Base-by-base conservation (phyloP, 2,888 invertebrate species). In the Anoplius nigerrimus region DNA sequence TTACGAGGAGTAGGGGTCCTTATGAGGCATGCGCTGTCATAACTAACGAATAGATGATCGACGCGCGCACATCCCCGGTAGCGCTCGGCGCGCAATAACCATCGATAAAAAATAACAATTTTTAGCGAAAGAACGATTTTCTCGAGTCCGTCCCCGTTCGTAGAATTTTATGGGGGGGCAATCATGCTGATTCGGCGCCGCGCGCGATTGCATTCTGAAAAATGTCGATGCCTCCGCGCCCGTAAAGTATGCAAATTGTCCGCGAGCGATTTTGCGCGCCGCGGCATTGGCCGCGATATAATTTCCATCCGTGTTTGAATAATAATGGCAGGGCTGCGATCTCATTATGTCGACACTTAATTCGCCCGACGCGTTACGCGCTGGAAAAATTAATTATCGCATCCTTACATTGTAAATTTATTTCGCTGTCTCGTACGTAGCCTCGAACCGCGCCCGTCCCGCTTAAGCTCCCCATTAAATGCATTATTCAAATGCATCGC, bases 401-500 rank as follows among this genome's bases (percentile, higher is more conserved):
- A 48, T n/a, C 18, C 4, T 18, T 4, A 18, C 48, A 16, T 48
- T 48, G 53, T 53, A 20, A 3, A 22, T 20, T 48, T 48, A 22
- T 53, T 53, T 53, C 22, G 20, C 21, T 11, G 53, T 13, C 34
- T 53, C 15, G 22, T 18, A 24, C 53, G 21, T 21, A 22, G n/a
- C n/a, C 22, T 53, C 13, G 53, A 53, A 22, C 22, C 21, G 21
- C 18, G 22, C 53, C 20, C 15, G 16, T 22, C n/a, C n/a, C n/a
- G 21, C 13, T 53, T 24, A 21, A 22, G 20, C 20, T 53, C 16
- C 53, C 21, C 15, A 20, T 45, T 46, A 15, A 58, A 34, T 55
- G 42, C 54, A 20, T 66, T 66, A 61, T 66, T 61, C 55, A 66
- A 43, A 66, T 24, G 45, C 13, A 4, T 0, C 22, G 54, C 27